phyloP scores from a whole-genome alignment of 2,888 invertebrate genomes.

The Xestia c-nigrum region DNA sequence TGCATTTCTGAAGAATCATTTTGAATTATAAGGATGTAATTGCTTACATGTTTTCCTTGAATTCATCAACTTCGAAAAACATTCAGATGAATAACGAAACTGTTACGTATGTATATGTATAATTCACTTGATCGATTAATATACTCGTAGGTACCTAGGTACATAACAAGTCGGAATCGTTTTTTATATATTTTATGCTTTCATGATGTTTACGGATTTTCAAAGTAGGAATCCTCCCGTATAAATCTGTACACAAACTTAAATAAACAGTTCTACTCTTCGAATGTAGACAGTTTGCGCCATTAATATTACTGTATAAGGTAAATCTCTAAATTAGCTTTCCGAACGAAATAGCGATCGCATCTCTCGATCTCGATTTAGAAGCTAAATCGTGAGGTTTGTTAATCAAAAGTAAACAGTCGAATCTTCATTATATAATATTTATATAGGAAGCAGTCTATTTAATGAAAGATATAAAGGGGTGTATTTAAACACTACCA shows the following conservation, averaged over 20 bases:
- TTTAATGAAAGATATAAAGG: constrained; percentile 47
- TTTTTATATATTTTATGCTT: constrained; percentile 8
- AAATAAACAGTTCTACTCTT: constrained; percentile 28
- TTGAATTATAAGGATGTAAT: not conserved
- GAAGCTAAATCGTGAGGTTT: constrained; percentile 41
- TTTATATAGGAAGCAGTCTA: constrained; percentile 47
- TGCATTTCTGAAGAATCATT: not conserved
- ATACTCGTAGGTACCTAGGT: no score
- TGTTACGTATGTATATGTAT: constrained; percentile 5
- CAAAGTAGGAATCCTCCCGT: not conserved
- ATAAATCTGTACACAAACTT: constrained; percentile 2
- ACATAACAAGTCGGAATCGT: not conserved
- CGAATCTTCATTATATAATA: constrained; percentile 53
- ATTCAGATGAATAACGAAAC: constrained; percentile 28
- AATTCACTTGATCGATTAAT: constrained; percentile 2
- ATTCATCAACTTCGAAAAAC: constrained; percentile 13
- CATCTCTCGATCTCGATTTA: constrained; percentile 21
- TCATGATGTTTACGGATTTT: not conserved
- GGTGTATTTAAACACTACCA: constrained; percentile 34
- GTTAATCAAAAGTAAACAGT: constrained; percentile 46
- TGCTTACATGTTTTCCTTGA: constrained; percentile 12
- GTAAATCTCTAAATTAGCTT: constrained; percentile 45
- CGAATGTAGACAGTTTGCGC: constrained; percentile 4
- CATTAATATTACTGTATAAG: constrained; percentile 37
- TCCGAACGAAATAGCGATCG: constrained; percentile 27